These are phyloP conservation scores for Bombus confusus DNA, from an alignment of 1,140 invertebrate genomes.

Conservation along the genomic window DNA sequence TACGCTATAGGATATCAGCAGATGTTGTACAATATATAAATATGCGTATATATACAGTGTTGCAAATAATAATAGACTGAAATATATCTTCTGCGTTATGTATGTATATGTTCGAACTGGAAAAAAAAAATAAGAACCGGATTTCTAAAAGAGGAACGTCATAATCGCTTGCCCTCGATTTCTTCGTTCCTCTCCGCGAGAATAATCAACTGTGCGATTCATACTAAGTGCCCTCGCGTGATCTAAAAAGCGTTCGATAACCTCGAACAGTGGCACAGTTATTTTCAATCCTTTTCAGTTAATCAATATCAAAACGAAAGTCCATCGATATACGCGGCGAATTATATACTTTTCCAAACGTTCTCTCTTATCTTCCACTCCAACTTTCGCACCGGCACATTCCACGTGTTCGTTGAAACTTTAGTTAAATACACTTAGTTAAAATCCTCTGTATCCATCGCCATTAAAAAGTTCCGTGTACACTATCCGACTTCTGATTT, in stretches of 20 bases:
- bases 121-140: neutral
- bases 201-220: neutral
- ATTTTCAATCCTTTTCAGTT: neutral
- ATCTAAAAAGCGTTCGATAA: constrained; percentile 16
- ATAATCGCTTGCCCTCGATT: constrained; percentile 15
- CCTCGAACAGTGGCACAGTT: neutral
- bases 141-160: constrained; percentile 10
- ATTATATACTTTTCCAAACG: neutral
- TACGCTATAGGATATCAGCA: too few relatives aligned
- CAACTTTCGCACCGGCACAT: neutral
- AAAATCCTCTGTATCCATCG: neutral
- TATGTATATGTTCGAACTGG: too few relatives aligned
- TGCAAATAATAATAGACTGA: too few relatives aligned
- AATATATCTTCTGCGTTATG: too few relatives aligned
- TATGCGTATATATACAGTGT: too few relatives aligned
- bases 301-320: neutral
- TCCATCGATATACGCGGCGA: neutral
- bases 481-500: neutral
- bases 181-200: neutral
- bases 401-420: neutral
- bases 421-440: neutral
- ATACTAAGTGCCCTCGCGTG: neutral
- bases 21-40: too few relatives aligned
- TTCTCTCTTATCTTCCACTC: neutral
- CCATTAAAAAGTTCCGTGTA: neutral